These are phyloP conservation scores for Coluber constrictor DNA, from an alignment of 2,797 vertebrate species.

Conservation along the genomic window DNA sequence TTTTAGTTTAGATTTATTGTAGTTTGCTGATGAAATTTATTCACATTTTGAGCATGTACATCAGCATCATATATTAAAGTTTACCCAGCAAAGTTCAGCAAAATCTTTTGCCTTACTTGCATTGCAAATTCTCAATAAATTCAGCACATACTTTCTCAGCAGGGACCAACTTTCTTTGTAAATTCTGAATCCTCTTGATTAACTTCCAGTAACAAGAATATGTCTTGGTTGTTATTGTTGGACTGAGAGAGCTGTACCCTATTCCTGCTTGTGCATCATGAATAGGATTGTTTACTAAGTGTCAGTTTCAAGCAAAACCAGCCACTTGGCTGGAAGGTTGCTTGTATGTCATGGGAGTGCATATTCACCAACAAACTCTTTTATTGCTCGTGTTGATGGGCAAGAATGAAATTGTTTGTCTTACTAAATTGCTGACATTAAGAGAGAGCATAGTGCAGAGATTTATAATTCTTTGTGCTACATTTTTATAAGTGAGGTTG, in stretches of 20 bases:
- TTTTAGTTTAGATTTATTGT: neutral
- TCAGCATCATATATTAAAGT: neutral
- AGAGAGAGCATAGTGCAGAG: neutral
- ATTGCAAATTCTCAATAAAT: conserved; percentile 13
- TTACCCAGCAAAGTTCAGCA: neutral
- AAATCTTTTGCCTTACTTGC: neutral
- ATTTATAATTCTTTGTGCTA: neutral
- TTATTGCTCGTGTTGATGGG: conserved; percentile 23
- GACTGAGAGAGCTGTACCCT: neutral
- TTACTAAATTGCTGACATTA: neutral
- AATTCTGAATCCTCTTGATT: conserved; percentile 8
- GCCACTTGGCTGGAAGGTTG: conserved; percentile 29
- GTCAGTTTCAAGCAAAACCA: conserved; percentile 15
- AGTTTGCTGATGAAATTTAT: neutral
- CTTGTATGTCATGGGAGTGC: neutral
- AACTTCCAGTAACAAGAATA: conserved; percentile 4
- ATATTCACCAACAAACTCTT: neutral
- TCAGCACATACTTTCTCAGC: neutral
- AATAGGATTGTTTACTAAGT: conserved; percentile 6
- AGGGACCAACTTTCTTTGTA: neutral
- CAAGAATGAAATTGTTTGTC: conserved; percentile 24
- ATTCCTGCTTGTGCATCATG: conserved; percentile 26
- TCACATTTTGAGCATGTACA: neutral
- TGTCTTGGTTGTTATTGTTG: neutral
- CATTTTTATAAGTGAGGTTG: neutral